Evolutionary conservation across 2,113 vertebrate genomes (phyloP), one percentile per base, ranked within the genome.

Genomic region (Colistium nudipinnis): DNA sequence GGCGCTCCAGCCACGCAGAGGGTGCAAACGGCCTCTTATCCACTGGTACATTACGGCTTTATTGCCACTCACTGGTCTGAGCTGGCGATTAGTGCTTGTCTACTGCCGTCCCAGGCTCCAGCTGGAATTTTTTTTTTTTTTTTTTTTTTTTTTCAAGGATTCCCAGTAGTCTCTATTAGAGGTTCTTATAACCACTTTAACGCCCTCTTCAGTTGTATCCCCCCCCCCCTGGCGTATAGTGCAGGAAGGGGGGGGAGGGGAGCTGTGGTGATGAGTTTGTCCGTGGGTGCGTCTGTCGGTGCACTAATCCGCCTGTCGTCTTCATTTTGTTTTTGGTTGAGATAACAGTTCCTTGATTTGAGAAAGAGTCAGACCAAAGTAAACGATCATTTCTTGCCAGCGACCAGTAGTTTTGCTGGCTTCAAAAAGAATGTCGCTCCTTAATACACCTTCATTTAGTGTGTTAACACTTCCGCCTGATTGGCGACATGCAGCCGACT

Each of bases 11-110:
- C 61, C 63, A 16, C 49, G 43, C n/a, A 76, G 30, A 4, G 52
- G 20, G 51, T 47, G 49, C 80, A 78, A 65, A 68, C 70, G 78
- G 62, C 65, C 79, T 82, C 68, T 80, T 79, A 76, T 81, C 69
- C 52, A 27, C 65, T 48, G 70, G 78, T 64, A 56, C 55, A 70
- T 72, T 49, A 39, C 36, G 51, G 39, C 43, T 64, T 56, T 41
- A 75, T 45, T 61, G 65, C 55, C 76, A 68, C 60, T 28, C 30
- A 31, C 30, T 31, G 30, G 30, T 2, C 73, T 62, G 65, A 62
- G 52, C 48, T 43, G 45, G 28, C 74, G 76, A 83, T 87, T 84
- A 78, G 54, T 51, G 62, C 76, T 75, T 62, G 70, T 85, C 70
- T 75, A 69, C 41, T 60, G 76, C 55, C 48, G 25, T 69, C 74